These are phyloP conservation scores for Poeciliopsis prolifica DNA, from an alignment of 2,113 vertebrate genomes.

Conservation along the genomic window DNA sequence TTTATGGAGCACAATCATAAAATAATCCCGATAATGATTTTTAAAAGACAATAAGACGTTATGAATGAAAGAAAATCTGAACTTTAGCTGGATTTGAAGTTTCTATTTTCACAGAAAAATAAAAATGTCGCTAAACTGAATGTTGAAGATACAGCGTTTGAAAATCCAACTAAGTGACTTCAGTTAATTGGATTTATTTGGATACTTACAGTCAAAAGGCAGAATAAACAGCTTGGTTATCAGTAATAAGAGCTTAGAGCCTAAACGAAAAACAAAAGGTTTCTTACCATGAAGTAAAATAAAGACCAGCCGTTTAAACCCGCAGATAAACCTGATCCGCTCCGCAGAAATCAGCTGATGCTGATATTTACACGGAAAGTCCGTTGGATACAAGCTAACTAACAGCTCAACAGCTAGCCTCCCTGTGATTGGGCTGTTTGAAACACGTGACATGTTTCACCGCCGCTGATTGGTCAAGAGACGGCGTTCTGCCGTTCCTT, in stretches of 20 bases:
- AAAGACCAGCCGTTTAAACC: background rate
- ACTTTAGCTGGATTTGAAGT: background rate
- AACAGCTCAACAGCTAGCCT: conserved; percentile 5
- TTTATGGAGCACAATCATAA: too few species aligned
- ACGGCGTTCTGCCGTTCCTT: conserved; percentile 14
- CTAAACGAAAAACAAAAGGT: background rate
- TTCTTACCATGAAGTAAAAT: conserved; percentile 4
- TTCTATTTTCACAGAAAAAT: background rate
- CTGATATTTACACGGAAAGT: background rate
- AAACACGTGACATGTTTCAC: conserved; percentile 16
- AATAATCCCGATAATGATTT: too few species aligned
- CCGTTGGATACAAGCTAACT: background rate
- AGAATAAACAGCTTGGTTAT: background rate
- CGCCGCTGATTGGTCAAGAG: conserved; percentile 35
- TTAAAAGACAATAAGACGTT: too few species aligned
- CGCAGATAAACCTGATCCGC: background rate
- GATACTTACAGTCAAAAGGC: background rate
- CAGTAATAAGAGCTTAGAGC: background rate
- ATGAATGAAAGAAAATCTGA: background rate
- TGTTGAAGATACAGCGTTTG: background rate
- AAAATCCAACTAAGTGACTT: background rate
- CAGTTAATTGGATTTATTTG: background rate
- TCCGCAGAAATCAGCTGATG: too few species aligned
- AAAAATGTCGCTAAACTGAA: background rate
- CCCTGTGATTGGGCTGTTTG: conserved; percentile 39